These are phyloP conservation scores for Planiliza haematocheilus DNA, from an alignment of 2,113 vertebrate species.

Conservation along the genomic window DNA sequence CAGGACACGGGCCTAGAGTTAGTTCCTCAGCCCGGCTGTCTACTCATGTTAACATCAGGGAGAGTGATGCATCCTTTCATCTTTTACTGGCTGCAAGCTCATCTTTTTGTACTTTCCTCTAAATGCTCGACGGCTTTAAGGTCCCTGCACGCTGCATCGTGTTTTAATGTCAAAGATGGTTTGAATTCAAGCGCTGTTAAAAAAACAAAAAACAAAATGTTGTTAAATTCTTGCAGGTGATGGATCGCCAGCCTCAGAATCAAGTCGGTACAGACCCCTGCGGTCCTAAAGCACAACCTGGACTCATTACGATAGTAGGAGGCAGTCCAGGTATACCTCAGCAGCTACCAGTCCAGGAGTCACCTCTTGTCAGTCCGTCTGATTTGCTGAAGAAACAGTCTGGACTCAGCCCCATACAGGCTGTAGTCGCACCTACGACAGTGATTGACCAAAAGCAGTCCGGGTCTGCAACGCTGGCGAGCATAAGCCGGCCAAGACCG, in stretches of 20 bases:
- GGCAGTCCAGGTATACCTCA: constrained; percentile 30
- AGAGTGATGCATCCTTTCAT: not conserved
- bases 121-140: not conserved
- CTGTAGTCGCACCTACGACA: constrained; percentile 8
- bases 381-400: constrained; percentile 37
- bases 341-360: constrained; percentile 23
- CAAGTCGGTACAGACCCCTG: constrained; percentile 52
- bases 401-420: constrained; percentile 25
- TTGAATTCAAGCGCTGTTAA: too few relatives aligned
- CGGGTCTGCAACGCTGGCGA: constrained; percentile 37
- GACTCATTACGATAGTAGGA: constrained; percentile 40
- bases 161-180: not conserved
- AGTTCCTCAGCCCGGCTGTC: constrained; percentile 33
- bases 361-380: constrained; percentile 18
- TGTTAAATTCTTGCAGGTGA: constrained; percentile 73
- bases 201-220: too few relatives aligned
- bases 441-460: constrained; percentile 33
- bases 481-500: constrained; percentile 82
- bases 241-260: constrained; percentile 75
- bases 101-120: not conserved
- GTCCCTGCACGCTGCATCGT: not conserved
- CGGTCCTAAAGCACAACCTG: constrained; percentile 49
- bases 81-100: not conserved
- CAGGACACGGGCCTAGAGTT: constrained; percentile 65
- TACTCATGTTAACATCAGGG: constrained; percentile 25